Evolutionary conservation across 2,888 invertebrate species (phyloP).

Genomic region (Xylota sylvarum): DNA sequence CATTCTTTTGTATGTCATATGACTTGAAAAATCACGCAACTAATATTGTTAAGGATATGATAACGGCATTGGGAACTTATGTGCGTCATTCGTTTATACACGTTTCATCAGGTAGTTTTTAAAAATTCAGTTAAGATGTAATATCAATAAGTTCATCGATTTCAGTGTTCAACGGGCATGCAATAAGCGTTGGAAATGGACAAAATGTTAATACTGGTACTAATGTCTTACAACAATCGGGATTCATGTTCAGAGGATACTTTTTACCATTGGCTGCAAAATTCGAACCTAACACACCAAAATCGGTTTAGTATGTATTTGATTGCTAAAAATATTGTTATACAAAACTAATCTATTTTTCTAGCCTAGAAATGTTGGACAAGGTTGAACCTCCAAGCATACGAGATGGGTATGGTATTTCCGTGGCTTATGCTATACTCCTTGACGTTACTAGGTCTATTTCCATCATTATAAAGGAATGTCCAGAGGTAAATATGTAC

Average conservation of each 20-base stretch:
- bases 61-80: conserved; percentile 96
- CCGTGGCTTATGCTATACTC: conserved; percentile 96
- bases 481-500: conserved; percentile 44
- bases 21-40: conserved; percentile 97
- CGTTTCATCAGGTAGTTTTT: conserved; percentile 81
- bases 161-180: conserved; percentile 80
- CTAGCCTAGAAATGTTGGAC: conserved; percentile 98
- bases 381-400: conserved; percentile 96
- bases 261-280: conserved; percentile 95
- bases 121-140: background rate
- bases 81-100: conserved; percentile 95
- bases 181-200: conserved; percentile 80
- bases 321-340: conserved; percentile 85
- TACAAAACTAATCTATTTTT: conserved; percentile 87
- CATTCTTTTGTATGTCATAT: conserved; percentile 97
- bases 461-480: conserved; percentile 83
- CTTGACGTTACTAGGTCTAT: conserved; percentile 96
- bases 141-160: conserved; percentile 2
- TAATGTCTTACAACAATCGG: conserved; percentile 91
- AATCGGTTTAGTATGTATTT: conserved; percentile 94
- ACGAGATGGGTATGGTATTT: conserved; percentile 99
- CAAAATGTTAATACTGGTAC: conserved; percentile 79
- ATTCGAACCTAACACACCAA: conserved; percentile 93
- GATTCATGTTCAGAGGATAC: conserved; percentile 96
- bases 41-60: conserved; percentile 97